A percentile compares a stretch with the other conserved stretches of the same genome.
Evolutionary conservation across 2,888 invertebrate genomes (phyloP).

Genomic region (Campoletis raptor): DNA sequence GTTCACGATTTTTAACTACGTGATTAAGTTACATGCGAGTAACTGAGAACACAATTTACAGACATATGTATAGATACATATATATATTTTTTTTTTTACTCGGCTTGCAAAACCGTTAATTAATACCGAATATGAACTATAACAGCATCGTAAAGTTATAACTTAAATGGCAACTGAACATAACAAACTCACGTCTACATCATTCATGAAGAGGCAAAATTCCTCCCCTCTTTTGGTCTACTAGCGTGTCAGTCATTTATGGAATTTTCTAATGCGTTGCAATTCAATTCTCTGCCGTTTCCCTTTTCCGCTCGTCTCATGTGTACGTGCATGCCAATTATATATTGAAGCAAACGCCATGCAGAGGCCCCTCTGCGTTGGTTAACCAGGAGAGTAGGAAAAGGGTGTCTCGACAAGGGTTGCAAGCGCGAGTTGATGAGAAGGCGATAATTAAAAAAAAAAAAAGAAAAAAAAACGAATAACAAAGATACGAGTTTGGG

Average conservation of each 20-base stretch:
- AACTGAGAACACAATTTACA: neutral
- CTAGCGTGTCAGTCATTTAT: slow-evolving; percentile 20
- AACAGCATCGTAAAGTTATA: neutral
- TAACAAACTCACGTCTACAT: neutral
- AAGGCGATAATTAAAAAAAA: slow-evolving; percentile 73
- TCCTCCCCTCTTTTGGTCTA: slow-evolving; percentile 16
- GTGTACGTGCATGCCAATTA: slow-evolving; percentile 44
- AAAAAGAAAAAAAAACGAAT: slow-evolving; percentile 75
- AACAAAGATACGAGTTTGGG: slow-evolving; percentile 68
- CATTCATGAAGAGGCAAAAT: slow-evolving; percentile 3
- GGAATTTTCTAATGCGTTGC: slow-evolving; percentile 25
- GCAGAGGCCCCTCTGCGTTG: neutral
- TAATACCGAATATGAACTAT: slow-evolving; percentile 3
- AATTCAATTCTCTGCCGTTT: slow-evolving; percentile 13
- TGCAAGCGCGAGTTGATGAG: slow-evolving; percentile 51
- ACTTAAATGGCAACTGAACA: neutral
- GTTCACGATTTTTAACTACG: neutral
- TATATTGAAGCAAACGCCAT: slow-evolving; percentile 27
- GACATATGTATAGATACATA: neutral
- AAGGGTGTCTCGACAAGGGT: slow-evolving; percentile 29
- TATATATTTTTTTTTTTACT: neutral
- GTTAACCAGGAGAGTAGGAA: slow-evolving; percentile 1
- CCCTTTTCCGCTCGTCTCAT: neutral
- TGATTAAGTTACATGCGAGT: neutral
- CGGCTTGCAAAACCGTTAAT: slow-evolving; percentile 1